Evolutionary conservation across 2,113 vertebrate genomes (phyloP), one percentile per base, ranked within the genome.

Genomic region (Girardinichthys multiradiatus): DNA sequence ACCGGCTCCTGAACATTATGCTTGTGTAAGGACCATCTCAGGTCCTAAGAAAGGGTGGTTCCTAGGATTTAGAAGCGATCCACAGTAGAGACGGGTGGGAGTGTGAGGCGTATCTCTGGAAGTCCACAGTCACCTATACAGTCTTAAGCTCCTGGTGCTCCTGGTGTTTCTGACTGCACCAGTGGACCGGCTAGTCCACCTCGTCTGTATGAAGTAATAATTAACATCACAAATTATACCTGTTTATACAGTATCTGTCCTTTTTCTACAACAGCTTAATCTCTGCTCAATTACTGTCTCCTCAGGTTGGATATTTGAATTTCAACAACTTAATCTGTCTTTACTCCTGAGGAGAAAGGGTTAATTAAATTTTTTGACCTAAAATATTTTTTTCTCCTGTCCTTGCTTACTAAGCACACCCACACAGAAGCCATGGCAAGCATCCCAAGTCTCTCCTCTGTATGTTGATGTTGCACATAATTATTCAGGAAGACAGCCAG

Each of bases 401-500:
- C 31, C 26, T 31, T 30, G 69, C 71, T 64, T 45, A 48, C 30
- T 28, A 65, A 33, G 70, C 71, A 77, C 70, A 48, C 82, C 76
- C 69, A 80, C 83, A 76, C 83, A 28, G 59, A 62, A 63, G 42
- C 57, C 70, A 28, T 60, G n/a, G 60, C 15, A 19, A 63, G 70
- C 35, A 48, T 60, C 71, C 79, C 69, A 59, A 6, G 35, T 31
- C 9, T 65, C 62, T 51, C 31, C 57, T 81, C 72, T 77, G 72
- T 19, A 31, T 78, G 86, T 67, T 61, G 71, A 71, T 74, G 66
- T 59, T 33, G 24, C 63, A 80, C 66, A 82, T 72, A 86, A 86
- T 84, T 84, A 74, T 84, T 86, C 78, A 85, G 57, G 3, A 72
- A 81, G 86, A 78, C 76, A 64, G 76, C 58, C n/a, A 81, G 68